A percentile compares a stretch with the other conserved stretches of the same genome.
These are phyloP conservation scores for Venturia canescens DNA, from an alignment of 1,140 invertebrate species.

Conservation along the genomic window DNA sequence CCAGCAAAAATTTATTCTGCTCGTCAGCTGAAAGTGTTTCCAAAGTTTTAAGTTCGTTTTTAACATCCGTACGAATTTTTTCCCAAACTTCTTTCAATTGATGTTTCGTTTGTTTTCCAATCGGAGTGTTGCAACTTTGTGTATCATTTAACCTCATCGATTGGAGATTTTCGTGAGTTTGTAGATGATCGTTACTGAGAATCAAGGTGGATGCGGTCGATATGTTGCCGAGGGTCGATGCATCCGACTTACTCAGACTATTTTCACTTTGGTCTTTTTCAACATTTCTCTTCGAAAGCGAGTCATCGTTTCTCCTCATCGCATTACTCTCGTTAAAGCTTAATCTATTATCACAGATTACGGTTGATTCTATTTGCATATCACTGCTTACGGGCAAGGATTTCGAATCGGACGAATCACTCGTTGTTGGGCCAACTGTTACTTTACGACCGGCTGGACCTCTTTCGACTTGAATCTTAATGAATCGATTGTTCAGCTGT, in stretches of 20 bases:
- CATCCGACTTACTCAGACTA: background rate
- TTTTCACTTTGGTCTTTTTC: background rate
- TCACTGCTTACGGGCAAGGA: background rate
- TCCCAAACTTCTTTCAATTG: conserved; percentile 55
- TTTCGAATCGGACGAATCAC: background rate
- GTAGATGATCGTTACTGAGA: background rate
- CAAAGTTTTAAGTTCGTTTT: conserved; percentile 58
- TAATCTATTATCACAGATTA: conserved; percentile 36
- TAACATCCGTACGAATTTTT: conserved; percentile 58
- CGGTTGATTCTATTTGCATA: background rate
- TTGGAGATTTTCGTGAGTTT: background rate
- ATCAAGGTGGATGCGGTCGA: conserved; percentile 7
- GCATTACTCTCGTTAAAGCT: conserved; percentile 20
- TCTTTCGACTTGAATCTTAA: conserved; percentile 19
- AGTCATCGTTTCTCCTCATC: background rate
- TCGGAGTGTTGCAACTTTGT: background rate
- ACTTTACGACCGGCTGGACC: conserved; percentile 13
- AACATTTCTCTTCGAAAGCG: background rate
- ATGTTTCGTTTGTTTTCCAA: conserved; percentile 2
- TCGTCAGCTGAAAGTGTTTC: conserved; percentile 53
- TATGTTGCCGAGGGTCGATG: background rate
- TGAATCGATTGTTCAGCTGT: conserved; percentile 49
- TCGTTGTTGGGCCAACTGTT: conserved; percentile 25
- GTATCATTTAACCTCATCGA: background rate
- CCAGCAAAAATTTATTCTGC: conserved; percentile 59